Conservation (phyloP, 2,113 vertebrate genomes). For the Erinaceus europaeus region DNA sequence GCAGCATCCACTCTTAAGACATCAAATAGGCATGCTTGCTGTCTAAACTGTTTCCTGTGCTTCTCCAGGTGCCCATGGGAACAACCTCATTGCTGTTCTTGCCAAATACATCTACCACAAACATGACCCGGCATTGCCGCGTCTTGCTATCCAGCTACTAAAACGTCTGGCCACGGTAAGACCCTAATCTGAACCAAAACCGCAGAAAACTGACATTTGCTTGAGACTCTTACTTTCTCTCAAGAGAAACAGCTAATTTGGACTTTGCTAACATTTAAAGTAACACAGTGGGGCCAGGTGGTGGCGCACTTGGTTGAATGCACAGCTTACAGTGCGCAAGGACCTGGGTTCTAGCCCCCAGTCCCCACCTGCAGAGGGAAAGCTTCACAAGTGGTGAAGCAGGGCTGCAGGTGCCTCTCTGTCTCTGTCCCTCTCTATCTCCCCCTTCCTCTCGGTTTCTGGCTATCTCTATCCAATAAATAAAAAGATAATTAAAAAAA, state of each 20-base stretch:
- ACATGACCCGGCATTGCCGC: conserved; percentile 94
- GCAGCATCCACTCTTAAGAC: no score
- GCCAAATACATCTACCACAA: conserved; percentile 99
- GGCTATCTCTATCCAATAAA: no score
- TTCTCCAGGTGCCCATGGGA: conserved; percentile 91
- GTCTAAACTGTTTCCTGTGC: conserved; percentile 28
- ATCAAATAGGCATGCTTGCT: neutral
- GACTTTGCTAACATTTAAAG: neutral
- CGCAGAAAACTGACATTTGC: neutral
- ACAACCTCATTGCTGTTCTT: conserved; percentile 95
- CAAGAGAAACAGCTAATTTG: neutral
- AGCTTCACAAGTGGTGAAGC: no score
- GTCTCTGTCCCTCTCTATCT: no score
- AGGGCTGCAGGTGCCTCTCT: no score
- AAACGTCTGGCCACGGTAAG: conserved; percentile 95
- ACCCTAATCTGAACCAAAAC: neutral
- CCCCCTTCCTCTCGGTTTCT: no score
- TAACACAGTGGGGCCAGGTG: neutral
- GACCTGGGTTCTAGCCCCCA: no score
- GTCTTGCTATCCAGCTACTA: conserved; percentile 96
- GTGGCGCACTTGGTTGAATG: no score
- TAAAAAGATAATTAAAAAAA: no score
- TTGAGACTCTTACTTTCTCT: neutral
- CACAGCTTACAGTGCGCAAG: no score
- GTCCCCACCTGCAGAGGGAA: no score